Percentiles rank a stretch among this genome's conserved stretches.
Evolutionary conservation across 2,888 invertebrate genomes (phyloP).

Genomic region (Drymonia ruficornis): DNA sequence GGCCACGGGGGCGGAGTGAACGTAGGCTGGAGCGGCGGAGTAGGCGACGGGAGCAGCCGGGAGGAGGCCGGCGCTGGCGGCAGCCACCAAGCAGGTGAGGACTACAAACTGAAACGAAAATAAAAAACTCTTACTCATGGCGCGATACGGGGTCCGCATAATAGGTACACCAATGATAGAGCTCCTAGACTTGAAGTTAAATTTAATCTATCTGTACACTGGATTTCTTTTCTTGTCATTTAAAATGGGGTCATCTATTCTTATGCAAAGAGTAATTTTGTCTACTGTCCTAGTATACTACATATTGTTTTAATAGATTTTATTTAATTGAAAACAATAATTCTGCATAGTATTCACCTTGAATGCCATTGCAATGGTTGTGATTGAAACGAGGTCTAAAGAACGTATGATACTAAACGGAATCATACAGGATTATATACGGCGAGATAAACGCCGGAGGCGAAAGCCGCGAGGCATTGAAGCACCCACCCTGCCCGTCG

Average conservation of each 20-base stretch:
- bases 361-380: conserved; percentile 31
- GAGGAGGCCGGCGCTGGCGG: conserved; percentile 34
- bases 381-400: conserved; percentile 20
- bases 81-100: conserved; percentile 38
- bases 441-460: conserved; percentile 18
- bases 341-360: conserved; percentile 20
- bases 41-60: conserved; percentile 44
- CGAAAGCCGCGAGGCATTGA: conserved; percentile 11
- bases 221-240: too few relatives aligned
- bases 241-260: too few relatives aligned
- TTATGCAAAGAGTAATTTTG: too few relatives aligned
- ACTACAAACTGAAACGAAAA: conserved; percentile 36
- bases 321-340: too few relatives aligned
- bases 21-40: conserved; percentile 23
- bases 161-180: too few relatives aligned
- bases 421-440: conserved; percentile 20
- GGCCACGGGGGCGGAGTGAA: conserved; percentile 30
- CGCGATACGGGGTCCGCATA: too few relatives aligned
- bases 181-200: too few relatives aligned
- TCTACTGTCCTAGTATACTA: too few relatives aligned
- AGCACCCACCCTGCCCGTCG: conserved; percentile 18
- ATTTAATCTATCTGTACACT: too few relatives aligned
- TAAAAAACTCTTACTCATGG: too few relatives aligned
- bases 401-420: conserved; percentile 19
- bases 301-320: too few relatives aligned